phyloP scores from a whole-genome alignment of 2,888 invertebrate species.

The Actias luna region DNA sequence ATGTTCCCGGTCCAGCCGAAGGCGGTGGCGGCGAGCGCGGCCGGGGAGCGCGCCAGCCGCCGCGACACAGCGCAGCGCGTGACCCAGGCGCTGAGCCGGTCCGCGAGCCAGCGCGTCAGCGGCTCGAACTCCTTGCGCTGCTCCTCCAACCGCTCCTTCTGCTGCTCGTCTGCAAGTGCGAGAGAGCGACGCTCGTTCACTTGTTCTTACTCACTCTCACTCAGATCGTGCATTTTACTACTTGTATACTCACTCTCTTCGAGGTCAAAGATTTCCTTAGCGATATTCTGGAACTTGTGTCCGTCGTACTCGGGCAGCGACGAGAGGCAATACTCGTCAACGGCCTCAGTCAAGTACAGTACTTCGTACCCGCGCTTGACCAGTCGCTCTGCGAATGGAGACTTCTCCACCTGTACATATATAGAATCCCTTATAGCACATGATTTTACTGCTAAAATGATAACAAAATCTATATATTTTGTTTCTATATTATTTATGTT shows the following conservation, averaged over 20 bases:
- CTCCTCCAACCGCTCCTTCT: constrained; percentile 89
- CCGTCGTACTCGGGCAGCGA: constrained; percentile 98
- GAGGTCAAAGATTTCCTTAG: constrained; percentile 97
- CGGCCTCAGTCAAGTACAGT: constrained; percentile 95
- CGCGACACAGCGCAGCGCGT: constrained; percentile 93
- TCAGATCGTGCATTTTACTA: too few species aligned
- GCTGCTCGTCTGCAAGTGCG: constrained; percentile 68
- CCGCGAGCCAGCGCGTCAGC: constrained; percentile 93
- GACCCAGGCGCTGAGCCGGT: constrained; percentile 89
- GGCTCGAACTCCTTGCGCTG: constrained; percentile 92
- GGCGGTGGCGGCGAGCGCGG: constrained; percentile 96
- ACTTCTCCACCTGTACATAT: constrained; percentile 86
- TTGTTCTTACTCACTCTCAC: too few species aligned
- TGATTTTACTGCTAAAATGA: too few species aligned
- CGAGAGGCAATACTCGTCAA: constrained; percentile 98
- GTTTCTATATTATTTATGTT: too few species aligned
- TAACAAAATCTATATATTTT: too few species aligned
- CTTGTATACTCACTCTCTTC: constrained; percentile 82
- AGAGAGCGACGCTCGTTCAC: too few species aligned
- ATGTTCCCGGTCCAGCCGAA: constrained; percentile 99
- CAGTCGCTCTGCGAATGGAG: constrained; percentile 97
- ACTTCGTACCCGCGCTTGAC: constrained; percentile 97
- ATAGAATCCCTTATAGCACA: neutral
- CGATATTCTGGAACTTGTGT: constrained; percentile 99
- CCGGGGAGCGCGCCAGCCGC: constrained; percentile 94